Conservation (phyloP, 2,888 invertebrate species). For the Cataglyphis albicans region DNA sequence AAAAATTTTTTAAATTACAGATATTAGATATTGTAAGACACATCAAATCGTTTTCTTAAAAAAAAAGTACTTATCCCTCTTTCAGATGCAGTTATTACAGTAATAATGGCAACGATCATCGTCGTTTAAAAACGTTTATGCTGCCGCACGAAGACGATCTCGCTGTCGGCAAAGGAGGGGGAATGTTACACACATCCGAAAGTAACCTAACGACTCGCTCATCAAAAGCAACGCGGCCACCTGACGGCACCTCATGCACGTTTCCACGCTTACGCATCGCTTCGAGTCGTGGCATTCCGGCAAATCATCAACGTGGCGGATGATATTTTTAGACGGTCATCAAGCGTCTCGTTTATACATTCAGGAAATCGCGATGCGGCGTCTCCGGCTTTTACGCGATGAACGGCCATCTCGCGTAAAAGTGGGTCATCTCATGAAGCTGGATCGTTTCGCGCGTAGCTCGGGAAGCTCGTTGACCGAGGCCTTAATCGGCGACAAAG, state of each 20-base stretch:
- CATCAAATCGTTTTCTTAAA: not conserved
- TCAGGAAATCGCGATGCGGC: conserved; percentile 45
- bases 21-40: not conserved
- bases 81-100: not conserved
- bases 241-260: conserved; percentile 60
- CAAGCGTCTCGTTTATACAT: conserved; percentile 44
- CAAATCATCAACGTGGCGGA: conserved; percentile 56
- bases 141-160: not conserved
- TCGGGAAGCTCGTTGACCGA: conserved; percentile 53
- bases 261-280: conserved; percentile 33
- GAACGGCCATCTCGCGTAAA: conserved; percentile 43
- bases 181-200: conserved; percentile 1
- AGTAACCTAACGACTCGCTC: conserved; percentile 11
- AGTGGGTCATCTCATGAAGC: conserved; percentile 59
- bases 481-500: conserved; percentile 61
- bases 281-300: conserved; percentile 6
- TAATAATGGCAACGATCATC: not conserved
- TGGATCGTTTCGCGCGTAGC: conserved; percentile 40
- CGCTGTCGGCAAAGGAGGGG: not conserved
- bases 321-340: conserved; percentile 57
- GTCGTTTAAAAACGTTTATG: not conserved
- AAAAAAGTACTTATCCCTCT: not conserved
- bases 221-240: conserved; percentile 51
- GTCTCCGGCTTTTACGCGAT: conserved; percentile 49
- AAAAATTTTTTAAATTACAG: not conserved